Evolutionary conservation across 2,113 vertebrate species (phyloP).

Genomic region (Mustelus asterias): DNA sequence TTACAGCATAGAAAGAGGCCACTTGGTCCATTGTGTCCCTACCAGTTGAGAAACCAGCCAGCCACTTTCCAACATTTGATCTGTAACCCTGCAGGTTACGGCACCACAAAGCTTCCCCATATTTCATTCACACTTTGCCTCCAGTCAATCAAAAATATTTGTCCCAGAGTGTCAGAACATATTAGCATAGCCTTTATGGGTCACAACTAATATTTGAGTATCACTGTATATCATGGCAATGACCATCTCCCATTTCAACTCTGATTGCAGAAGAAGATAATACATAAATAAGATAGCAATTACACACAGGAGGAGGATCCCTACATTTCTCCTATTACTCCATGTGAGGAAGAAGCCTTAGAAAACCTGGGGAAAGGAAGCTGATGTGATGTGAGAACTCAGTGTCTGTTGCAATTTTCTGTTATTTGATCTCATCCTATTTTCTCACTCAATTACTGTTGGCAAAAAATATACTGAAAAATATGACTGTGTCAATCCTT

Average conservation of each 20-base stretch:
- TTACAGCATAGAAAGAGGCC: too few relatives aligned
- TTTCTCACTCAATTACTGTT: not conserved
- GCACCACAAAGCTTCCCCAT: not conserved
- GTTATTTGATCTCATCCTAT: not conserved
- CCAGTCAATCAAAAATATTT: not conserved
- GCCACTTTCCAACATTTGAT: too few relatives aligned
- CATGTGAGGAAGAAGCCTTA: not conserved
- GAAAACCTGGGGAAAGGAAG: not conserved
- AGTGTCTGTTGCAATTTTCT: not conserved
- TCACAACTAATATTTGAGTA: not conserved
- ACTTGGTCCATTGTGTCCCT: too few relatives aligned
- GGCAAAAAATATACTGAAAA: not conserved
- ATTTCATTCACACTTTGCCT: not conserved
- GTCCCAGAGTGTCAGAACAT: not conserved
- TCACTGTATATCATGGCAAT: not conserved
- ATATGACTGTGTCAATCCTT: not conserved
- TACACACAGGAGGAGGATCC: not conserved
- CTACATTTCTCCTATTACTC: not conserved
- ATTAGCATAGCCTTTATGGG: not conserved
- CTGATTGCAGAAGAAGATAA: not conserved
- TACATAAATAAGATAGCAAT: not conserved
- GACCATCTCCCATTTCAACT: not conserved
- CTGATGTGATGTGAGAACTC: not conserved
- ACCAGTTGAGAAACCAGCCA: too few relatives aligned
- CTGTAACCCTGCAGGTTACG: too few relatives aligned